Conservation (phyloP, 2,888 invertebrate genomes). For the Zaprionus obscuricornis region DNA sequence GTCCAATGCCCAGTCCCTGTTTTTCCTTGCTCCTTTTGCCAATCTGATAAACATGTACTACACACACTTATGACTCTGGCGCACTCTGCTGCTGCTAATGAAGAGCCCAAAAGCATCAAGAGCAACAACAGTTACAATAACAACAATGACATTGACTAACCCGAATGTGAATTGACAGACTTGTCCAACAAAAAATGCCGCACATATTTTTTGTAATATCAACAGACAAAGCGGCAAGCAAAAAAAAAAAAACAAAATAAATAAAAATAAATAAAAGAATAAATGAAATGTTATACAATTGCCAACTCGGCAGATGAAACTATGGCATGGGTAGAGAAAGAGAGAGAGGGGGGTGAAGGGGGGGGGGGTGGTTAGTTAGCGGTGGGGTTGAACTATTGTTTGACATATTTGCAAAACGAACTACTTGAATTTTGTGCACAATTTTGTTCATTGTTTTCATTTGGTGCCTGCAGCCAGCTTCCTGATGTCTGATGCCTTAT, state of each 20-base stretch:
- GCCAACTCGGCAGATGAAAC: slow-evolving; percentile 29
- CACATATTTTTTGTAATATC: slow-evolving; percentile 20
- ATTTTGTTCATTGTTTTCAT: slow-evolving; percentile 1
- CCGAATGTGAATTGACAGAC: slow-evolving; percentile 13
- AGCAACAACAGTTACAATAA: slow-evolving; percentile 12
- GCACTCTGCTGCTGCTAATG: slow-evolving; percentile 54
- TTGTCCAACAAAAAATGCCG: slow-evolving; percentile 11
- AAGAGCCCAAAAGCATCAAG: slow-evolving; percentile 58
- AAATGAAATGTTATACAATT: slow-evolving; percentile 54
- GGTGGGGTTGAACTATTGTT: too few relatives aligned
- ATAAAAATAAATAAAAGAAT: slow-evolving; percentile 11
- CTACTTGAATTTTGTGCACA: slow-evolving; percentile 8
- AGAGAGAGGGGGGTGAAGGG: neutral
- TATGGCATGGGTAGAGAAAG: neutral
- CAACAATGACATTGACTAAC: slow-evolving; percentile 2
- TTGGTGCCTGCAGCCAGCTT: neutral
- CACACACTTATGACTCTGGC: slow-evolving; percentile 22
- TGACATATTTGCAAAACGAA: slow-evolving; percentile 58
- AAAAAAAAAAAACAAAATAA: neutral
- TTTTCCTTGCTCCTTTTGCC: neutral
- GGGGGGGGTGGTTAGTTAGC: too few relatives aligned
- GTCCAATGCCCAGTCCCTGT: too few relatives aligned
- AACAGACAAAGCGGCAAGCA: neutral
- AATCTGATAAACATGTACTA: slow-evolving; percentile 29
- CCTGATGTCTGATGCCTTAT: too few relatives aligned